A percentile compares a stretch with the other conserved stretches of the same genome.
phyloP scores from a whole-genome alignment of 2,797 vertebrate genomes.

The Triplophysa bombifrons region DNA sequence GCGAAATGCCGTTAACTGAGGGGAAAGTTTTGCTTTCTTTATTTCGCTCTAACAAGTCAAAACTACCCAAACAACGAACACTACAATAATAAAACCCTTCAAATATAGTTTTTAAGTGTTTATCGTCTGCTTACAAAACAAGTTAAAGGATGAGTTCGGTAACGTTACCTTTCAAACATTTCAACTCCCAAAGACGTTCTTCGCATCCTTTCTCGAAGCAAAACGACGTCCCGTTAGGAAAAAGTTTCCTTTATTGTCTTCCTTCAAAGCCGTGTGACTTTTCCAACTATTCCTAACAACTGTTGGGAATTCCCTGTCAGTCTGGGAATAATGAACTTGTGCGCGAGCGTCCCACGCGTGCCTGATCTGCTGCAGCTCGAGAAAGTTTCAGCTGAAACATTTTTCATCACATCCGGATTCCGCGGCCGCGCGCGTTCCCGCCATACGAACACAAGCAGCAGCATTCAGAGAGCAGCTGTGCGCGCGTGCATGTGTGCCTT shows the following conservation, averaged over 20 bases:
- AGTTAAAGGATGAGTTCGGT: not conserved
- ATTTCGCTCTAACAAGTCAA: not conserved
- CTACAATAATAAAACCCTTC: not conserved
- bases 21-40: conserved; percentile 68
- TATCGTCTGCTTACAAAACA: not conserved
- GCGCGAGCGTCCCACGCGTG: conserved; percentile 16
- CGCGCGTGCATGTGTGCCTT: not conserved
- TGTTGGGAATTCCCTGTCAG: not conserved
- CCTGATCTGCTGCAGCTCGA: conserved; percentile 50
- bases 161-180: conserved; percentile 77
- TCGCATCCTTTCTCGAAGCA: conserved; percentile 55
- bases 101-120: not conserved
- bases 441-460: conserved; percentile 49
- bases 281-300: not conserved
- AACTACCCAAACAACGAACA: not conserved
- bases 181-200: conserved; percentile 70
- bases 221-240: conserved; percentile 41
- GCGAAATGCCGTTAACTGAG: conserved; percentile 62
- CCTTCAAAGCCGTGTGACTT: not conserved
- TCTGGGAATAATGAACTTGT: not conserved
- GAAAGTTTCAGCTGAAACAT: conserved; percentile 68
- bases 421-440: conserved; percentile 67
- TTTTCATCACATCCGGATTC: conserved; percentile 92
- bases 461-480: conserved; percentile 18
- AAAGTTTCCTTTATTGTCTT: not conserved